Percentiles rank a stretch among this genome's conserved stretches.
Conservation (phyloP, 2,797 vertebrate species). For the Eleutherodactylus coqui region DNA sequence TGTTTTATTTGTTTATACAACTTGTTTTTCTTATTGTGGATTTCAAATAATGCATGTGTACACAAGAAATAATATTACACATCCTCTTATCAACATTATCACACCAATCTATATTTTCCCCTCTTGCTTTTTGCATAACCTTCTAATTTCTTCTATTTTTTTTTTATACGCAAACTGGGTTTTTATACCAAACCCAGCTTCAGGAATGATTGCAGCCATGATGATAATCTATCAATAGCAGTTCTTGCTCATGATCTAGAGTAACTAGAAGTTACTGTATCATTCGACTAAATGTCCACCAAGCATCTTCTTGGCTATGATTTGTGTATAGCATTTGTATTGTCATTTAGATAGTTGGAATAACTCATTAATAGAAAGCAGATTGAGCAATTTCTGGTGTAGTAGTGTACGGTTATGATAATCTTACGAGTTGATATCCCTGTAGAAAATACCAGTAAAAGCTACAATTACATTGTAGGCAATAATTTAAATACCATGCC, state of each 20-base stretch:
- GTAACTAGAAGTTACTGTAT: not conserved
- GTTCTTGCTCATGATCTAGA: not conserved
- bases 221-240: not conserved
- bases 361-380: not conserved
- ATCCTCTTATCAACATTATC: conserved; percentile 6
- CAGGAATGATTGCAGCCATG: not conserved
- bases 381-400: not conserved
- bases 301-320: not conserved
- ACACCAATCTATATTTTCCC: not conserved
- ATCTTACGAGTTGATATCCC: not conserved
- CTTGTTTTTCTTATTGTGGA: conserved; percentile 30
- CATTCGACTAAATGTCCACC: not conserved
- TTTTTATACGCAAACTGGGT: not conserved
- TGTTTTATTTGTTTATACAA: conserved; percentile 48
- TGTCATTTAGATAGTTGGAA: not conserved
- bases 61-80: conserved; percentile 38
- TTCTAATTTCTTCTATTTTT: not conserved
- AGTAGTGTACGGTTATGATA: not conserved
- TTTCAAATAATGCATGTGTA: conserved; percentile 52
- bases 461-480: conserved; percentile 8
- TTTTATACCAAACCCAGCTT: not conserved
- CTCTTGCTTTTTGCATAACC: not conserved
- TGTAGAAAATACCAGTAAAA: not conserved
- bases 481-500: not conserved
- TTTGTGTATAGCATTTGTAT: not conserved